Evolutionary conservation across 2,888 invertebrate species (phyloP), one percentile per base, ranked within the genome.

Genomic region (Theretra japonica): DNA sequence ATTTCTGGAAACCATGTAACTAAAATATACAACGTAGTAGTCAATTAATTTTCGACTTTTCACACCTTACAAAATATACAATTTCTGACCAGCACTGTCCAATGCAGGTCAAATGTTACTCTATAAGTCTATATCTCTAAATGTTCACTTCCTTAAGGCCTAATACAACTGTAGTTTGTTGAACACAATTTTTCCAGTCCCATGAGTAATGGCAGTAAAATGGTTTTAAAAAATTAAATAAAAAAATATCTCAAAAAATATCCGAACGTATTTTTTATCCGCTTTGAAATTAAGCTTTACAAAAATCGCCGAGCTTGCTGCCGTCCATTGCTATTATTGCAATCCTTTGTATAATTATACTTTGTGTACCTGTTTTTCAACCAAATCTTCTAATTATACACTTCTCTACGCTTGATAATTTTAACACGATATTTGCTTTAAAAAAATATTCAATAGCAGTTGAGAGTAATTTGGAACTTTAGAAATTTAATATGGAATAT

Each of bases 241-340:
- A 58, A 58, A 57, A 15, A 30, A 57, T 58, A 23, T 8, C 23
- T 17, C 17, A 19, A 28, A 62, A 41, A 62, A 23, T 23, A 33
- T 56, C 15, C 23, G n/a, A 25, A 4, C 25, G 25, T 56, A 28
- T 23, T 30, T 69, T 50, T 50, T 19, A 19, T 53, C 1, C 53
- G 56, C 53, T 69, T 53, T 69, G 30, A 69, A 50, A 19, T 53
- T 56, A 48, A 69, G 28, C 53, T 53, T 30, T 53, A 28, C 56
- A 56, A 25, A 56, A 69, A 69, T 50, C 68, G 68, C 65, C 78
- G 86, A 89, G 91, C 90, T 90, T 90, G 86, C 89, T 86, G 83
- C 93, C 93, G 93, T 93, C 93, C 93, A 92, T 85, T 86, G 84
- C 84, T 84, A 81, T 78, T 76, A 25, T 70, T 58, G 60, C 28